phyloP scores from a whole-genome alignment of 2,797 vertebrate species.

The Gymnoscopelus microlampas region DNA sequence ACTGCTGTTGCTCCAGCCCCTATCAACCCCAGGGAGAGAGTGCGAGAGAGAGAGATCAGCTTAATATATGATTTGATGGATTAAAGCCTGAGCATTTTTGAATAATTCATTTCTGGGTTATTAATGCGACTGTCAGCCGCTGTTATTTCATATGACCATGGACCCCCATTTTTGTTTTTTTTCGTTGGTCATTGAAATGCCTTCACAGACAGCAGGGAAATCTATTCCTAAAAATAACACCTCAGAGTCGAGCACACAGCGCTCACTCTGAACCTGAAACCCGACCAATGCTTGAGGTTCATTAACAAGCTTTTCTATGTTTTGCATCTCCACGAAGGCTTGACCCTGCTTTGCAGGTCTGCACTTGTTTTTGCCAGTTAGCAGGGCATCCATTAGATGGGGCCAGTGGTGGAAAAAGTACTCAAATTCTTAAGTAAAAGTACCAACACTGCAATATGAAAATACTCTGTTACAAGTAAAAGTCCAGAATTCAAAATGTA shows the following conservation, averaged over 20 bases:
- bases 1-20: slow-evolving; percentile 62
- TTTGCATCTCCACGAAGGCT: background rate
- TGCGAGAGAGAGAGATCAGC: slow-evolving; percentile 18
- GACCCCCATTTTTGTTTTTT: slow-evolving; percentile 47
- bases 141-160: slow-evolving; percentile 71
- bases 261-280: slow-evolving; percentile 30
- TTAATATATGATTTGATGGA: slow-evolving; percentile 81
- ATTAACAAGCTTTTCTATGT: background rate
- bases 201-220: slow-evolving; percentile 64
- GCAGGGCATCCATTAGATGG: slow-evolving; percentile 3
- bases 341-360: background rate
- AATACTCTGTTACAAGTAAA: too few relatives aligned
- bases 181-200: slow-evolving; percentile 66
- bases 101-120: slow-evolving; percentile 79
- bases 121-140: slow-evolving; percentile 80
- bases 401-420: too few relatives aligned
- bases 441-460: too few relatives aligned
- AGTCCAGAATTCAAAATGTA: too few relatives aligned
- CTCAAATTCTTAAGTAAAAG: too few relatives aligned
- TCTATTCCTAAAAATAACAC: slow-evolving; percentile 56
- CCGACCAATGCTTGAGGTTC: slow-evolving; percentile 54
- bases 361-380: background rate
- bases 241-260: background rate
- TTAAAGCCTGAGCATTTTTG: slow-evolving; percentile 79
- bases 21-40: slow-evolving; percentile 45